Evolutionary conservation across 2,888 invertebrate species (phyloP).

Genomic region (Diaperis boleti): DNA sequence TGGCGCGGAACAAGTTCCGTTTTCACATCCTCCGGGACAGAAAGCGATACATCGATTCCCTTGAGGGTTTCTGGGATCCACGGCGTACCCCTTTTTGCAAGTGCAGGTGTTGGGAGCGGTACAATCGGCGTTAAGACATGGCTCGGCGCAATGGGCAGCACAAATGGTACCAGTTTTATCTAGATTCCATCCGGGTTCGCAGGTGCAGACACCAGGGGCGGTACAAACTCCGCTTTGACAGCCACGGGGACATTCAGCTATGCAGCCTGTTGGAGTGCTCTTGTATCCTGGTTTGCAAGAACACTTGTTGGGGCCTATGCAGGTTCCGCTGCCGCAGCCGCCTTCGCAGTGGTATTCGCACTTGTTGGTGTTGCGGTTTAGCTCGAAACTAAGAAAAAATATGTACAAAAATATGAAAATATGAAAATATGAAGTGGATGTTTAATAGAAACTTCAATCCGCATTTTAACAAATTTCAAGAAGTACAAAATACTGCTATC

Average conservation of each 20-base stretch:
- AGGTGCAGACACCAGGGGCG: constrained; percentile 70
- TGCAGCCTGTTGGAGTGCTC: constrained; percentile 57
- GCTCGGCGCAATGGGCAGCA: constrained; percentile 65
- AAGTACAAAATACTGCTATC: no score
- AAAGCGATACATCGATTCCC: constrained; percentile 68
- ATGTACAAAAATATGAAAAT: background rate
- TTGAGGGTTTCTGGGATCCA: constrained; percentile 57
- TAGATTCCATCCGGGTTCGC: constrained; percentile 62
- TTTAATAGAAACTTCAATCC: no score
- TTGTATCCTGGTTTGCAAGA: constrained; percentile 66
- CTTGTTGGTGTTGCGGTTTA: constrained; percentile 62
- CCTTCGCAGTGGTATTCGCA: constrained; percentile 62
- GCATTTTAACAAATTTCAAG: no score
- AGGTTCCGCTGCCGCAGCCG: constrained; percentile 65
- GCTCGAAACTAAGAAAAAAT: constrained; percentile 63
- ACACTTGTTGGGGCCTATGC: constrained; percentile 68
- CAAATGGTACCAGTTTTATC: constrained; percentile 60
- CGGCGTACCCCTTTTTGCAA: constrained; percentile 65
- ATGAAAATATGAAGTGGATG: background rate
- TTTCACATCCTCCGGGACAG: constrained; percentile 79
- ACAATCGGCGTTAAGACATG: constrained; percentile 69
- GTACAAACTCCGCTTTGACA: constrained; percentile 69
- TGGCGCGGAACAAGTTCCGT: constrained; percentile 80
- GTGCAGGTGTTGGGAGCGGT: constrained; percentile 64
- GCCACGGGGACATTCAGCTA: constrained; percentile 63